Base-by-base conservation (phyloP, 2,797 vertebrate species). In the Cheirogaleus major region DNA sequence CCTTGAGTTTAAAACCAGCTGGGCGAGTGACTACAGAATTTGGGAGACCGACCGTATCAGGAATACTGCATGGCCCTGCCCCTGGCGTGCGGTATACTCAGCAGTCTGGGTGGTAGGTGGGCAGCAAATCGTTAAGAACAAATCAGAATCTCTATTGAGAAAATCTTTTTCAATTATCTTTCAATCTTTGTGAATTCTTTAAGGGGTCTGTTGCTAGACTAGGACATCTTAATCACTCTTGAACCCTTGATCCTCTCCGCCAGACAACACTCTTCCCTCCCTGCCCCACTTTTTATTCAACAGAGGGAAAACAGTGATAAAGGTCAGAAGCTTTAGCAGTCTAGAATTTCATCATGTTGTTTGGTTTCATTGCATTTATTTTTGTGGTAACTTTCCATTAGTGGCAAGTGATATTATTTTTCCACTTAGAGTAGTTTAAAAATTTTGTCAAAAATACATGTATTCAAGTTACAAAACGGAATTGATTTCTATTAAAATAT, bases 331-430 rank as follows among this genome's bases (percentile, higher is more conserved):
- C 32, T 8, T 75, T 7, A 35, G 48, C 32, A 48, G 61, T 48
- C 25, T 73, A 86, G 72, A 48, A 48, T 93, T 45, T 48, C 69
- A n/a, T 59, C 35, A 73, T 67, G 59, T 4, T 41, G n/a, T 79
- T 73, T 93, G 69, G 61, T 75, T 84, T 75, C 30, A 50, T 57
- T 88, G 55, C 45, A 67, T n/a, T 80, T 94, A 20, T 89, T 91
- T 90, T 92, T 95, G 70, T 87, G 57, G 38, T 73, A 91, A 82
- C 41, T 50, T 75, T 59, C 50, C 80, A 85, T 38, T 59, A 65
- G 22, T 48, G 75, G 32, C 20, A 81, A 72, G 27, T 7, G 57
- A 20, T 83, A 73, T 45, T 73, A 48, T 50, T 87, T 92, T 95
- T 81, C 41, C 14, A 35, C n/a, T 79, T 92, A 84, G 30, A 91